A percentile compares a stretch with the other conserved stretches of the same genome.
Conservation (phyloP, 2,797 vertebrate genomes). For the Xiphophorus birchmanni region DNA sequence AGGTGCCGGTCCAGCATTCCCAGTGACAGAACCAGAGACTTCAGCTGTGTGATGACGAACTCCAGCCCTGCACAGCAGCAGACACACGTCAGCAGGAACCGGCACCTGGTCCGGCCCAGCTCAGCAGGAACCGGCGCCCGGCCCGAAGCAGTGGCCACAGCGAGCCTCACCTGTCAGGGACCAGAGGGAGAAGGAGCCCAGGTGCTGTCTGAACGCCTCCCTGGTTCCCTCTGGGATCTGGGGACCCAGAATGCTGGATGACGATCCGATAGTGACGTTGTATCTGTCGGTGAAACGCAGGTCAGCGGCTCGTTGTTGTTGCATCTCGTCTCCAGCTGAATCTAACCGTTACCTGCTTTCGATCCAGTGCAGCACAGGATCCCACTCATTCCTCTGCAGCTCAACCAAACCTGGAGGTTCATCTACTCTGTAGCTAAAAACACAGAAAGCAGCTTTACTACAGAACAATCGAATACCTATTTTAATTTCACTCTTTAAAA, state of each 20-base stretch:
- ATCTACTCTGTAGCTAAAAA: constrained; percentile 92
- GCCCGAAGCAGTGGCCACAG: too few relatives aligned
- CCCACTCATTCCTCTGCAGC: constrained; percentile 95
- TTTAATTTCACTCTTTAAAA: not conserved
- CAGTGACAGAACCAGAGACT: constrained; percentile 91
- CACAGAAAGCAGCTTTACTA: constrained; percentile 1
- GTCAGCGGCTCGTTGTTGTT: not conserved
- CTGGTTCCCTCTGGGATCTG: constrained; percentile 88
- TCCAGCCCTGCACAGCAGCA: constrained; percentile 86
- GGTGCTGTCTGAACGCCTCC: constrained; percentile 87
- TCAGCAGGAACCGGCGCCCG: not conserved
- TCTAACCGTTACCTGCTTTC: constrained; percentile 85
- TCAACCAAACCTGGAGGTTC: constrained; percentile 91
- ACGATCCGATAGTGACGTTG: constrained; percentile 88
- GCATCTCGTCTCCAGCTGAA: not conserved
- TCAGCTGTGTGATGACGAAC: constrained; percentile 92
- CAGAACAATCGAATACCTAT: not conserved
- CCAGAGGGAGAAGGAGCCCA: constrained; percentile 93
- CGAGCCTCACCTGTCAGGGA: constrained; percentile 87
- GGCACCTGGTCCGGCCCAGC: not conserved
- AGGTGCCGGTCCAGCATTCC: constrained; percentile 89
- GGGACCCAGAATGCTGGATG: constrained; percentile 91
- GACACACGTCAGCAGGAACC: constrained; percentile 1
- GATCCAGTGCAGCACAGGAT: constrained; percentile 91
- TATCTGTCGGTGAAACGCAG: constrained; percentile 79